Base-by-base conservation (phyloP, 2,888 invertebrate genomes). In the Lasioglossum morio region DNA sequence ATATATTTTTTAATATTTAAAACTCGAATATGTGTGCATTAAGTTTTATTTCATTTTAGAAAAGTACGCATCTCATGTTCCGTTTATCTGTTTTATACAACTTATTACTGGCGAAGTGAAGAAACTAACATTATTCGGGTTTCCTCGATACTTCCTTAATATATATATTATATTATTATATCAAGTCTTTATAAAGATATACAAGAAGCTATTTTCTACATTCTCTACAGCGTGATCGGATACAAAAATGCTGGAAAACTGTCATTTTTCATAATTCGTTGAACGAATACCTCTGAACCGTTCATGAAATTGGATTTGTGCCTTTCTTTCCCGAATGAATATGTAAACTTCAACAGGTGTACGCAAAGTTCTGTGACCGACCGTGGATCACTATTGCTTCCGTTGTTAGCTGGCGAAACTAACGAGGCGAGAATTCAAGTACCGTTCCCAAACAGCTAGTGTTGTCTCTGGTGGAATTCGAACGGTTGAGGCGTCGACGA, bases 11-110 rank as follows among this genome's bases (percentile, higher is more conserved):
- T 73, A 16, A 75, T 23, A 81, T 30, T 63, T 48, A 60, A 69
- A 70, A 74, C 48, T 10, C 57, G 72, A 30, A 57, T 72, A 40
- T 70, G 37, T 53, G 40, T 76, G 53, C 76, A 76, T 72, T 37
- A 83, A 79, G 66, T n/a, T 84, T 53, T 43, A 70, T 66, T 72
- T 72, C n/a, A 27, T 83, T 79, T 30, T 30, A 72, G 34, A 63
- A 40, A 79, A 70, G 43, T 76, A 53, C 73, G 70, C 74, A 10
- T 77, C 46, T 27, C 8, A 48, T 27, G 8, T 37, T 72, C 27
- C 16, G 4, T 40, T 70, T 66, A 63, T 27, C 30, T 30, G 43
- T 63, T 60, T 30, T 46, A 48, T 48, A 46, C 48, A 77, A 69
- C 46, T 77, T 77, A 82, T 69, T 69, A 69, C 30, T 74, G 37